Evolutionary conservation across 2,797 vertebrate genomes (phyloP).

Genomic region (Poecilia picta): DNA sequence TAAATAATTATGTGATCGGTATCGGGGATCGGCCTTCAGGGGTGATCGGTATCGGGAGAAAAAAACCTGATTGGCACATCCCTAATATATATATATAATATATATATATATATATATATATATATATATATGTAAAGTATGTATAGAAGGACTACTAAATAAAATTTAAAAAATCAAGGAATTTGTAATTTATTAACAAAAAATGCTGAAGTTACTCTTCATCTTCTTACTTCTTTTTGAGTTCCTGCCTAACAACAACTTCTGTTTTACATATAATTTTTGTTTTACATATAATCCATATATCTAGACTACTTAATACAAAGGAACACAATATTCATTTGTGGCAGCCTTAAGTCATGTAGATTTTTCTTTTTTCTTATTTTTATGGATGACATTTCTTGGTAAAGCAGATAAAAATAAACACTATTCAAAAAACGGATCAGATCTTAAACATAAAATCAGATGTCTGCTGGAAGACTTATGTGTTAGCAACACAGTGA

Average conservation of each 20-base stretch:
- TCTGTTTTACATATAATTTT: not conserved
- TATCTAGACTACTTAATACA: not conserved
- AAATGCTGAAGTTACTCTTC: not conserved
- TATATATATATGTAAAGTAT: not conserved
- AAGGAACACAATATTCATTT: not conserved
- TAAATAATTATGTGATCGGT: too few relatives aligned
- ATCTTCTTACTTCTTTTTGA: not conserved
- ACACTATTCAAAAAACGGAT: not conserved
- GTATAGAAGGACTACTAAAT: not conserved
- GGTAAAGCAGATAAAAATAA: not conserved
- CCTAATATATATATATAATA: too few relatives aligned
- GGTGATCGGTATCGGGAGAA: too few relatives aligned
- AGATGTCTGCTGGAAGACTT: not conserved
- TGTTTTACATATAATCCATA: not conserved
- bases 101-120: too few relatives aligned
- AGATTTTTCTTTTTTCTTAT: not conserved
- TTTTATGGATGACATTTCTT: not conserved
- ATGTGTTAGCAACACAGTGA: not conserved
- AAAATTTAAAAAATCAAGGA: not conserved
- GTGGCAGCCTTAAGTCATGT: not conserved
- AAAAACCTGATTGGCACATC: too few relatives aligned
- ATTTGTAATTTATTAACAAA: not conserved
- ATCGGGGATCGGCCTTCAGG: too few relatives aligned
- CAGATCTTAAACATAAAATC: not conserved
- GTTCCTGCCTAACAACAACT: not conserved